Evolutionary conservation across 92 coral and sea anemone species (phyloP).

Genomic region (Epizoanthus illoricatus): DNA sequence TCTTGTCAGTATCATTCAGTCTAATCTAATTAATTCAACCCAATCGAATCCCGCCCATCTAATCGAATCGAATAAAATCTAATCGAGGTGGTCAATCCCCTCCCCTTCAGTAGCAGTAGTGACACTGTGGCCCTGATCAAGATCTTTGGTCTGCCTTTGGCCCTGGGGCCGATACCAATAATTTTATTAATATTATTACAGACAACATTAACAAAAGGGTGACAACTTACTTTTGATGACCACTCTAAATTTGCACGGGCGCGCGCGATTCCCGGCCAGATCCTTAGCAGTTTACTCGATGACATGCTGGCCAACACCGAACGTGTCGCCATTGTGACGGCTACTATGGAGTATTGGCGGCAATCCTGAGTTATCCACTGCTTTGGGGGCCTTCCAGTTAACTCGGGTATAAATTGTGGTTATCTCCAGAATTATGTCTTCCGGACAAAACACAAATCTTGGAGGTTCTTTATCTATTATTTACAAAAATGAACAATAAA

Average conservation of each 20-base stretch:
- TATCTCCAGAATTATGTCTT: not conserved
- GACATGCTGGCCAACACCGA: not conserved
- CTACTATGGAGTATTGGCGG: not conserved
- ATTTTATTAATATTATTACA: no score
- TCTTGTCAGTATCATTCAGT: no score
- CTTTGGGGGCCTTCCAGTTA: not conserved
- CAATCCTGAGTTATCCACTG: conserved; percentile 5
- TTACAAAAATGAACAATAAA: not conserved
- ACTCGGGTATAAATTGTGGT: not conserved
- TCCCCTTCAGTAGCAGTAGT: no score
- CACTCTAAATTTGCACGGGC: conserved; percentile 15
- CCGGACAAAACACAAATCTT: not conserved
- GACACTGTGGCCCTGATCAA: no score
- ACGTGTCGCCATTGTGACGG: not conserved
- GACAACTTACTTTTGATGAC: not conserved
- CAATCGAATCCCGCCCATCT: no score
- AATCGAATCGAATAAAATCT: no score
- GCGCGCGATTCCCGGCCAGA: not conserved
- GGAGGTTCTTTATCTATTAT: not conserved
- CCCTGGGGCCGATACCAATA: no score
- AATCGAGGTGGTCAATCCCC: no score
- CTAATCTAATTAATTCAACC: no score
- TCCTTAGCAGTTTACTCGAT: not conserved
- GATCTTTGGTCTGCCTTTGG: no score
- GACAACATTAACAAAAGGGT: no score